Base-by-base conservation (phyloP, 2,113 vertebrate species). In the Fregetta grallaria region DNA sequence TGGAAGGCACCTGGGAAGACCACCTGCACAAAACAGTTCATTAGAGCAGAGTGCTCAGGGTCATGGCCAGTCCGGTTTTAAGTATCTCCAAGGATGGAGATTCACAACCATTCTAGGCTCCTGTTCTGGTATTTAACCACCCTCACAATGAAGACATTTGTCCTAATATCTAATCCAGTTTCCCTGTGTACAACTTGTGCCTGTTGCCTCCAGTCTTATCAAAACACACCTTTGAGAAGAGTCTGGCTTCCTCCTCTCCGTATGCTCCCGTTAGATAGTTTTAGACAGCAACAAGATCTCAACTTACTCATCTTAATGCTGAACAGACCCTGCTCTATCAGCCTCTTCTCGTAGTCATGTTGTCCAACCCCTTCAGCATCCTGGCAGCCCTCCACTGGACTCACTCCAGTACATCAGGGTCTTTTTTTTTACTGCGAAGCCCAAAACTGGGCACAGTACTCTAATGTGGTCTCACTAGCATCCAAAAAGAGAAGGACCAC, bases 131-230 rank as follows among this genome's bases (percentile, higher is more conserved):
- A 86, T 7, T 4, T 67, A 88, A 62, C 14, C 18, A 79, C 25
- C 11, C 53, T 40, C 34, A 9, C 15, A 72, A 34, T 5, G 4
- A 84, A 77, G 36, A 58, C 0, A 0, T 42, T 40, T 85, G 25
- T 25, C 30, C 42, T 45, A 71, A 19, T 10, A 77, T 3, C 11
- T 30, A 4, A 65, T 5, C 7, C 71, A n/a, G 9, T 50, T 38
- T 66, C 88, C 18, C 45, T 15, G 18, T 29, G 53, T 52, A 83
- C 34, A 47, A 32, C 30, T n/a, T 15, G 6, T 16, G 30, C 9
- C 22, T 63, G n/a, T 38, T 65, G 17, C 14, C n/a, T 85, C 20
- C 49, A 83, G 49, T 13, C n/a, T 17, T 44, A n/a, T 2, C 26
- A 63, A 52, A 61, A 45, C 17, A 71, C 61, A 87, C 22, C 77